Percentiles rank a stretch among this genome's conserved stretches.
Conservation (phyloP, 2,113 vertebrate species). For the Colaptes auratus region DNA sequence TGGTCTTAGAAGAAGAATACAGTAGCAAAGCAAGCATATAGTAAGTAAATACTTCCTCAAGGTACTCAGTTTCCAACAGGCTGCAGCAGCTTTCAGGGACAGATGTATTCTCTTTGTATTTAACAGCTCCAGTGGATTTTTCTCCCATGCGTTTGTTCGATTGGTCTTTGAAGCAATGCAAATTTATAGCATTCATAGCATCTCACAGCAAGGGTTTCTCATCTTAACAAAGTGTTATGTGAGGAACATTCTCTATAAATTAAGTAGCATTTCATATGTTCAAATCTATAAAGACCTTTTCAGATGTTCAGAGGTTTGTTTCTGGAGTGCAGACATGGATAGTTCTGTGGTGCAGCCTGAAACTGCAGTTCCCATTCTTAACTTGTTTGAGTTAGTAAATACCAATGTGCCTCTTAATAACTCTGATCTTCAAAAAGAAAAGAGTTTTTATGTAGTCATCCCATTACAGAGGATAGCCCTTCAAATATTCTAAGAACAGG, state of each 20-base stretch:
- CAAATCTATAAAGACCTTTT: neutral
- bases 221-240: constrained; percentile 16
- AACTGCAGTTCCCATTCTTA: neutral
- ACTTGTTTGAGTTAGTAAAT: neutral
- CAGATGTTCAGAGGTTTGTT: neutral
- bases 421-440: neutral
- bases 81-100: neutral
- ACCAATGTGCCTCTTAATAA: neutral
- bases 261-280: neutral
- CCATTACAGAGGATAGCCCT: neutral
- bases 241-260: neutral
- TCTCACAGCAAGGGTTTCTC: constrained; percentile 13
- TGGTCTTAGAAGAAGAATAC: neutral
- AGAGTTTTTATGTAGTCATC: neutral
- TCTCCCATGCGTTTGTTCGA: neutral
- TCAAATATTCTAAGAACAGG: neutral
- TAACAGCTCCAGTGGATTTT: constrained; percentile 4
- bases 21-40: neutral
- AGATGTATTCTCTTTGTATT: constrained; percentile 20
- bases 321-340: neutral
- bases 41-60: neutral
- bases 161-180: constrained; percentile 16
- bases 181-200: neutral
- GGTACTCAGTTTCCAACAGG: neutral
- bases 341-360: neutral